Conservation (phyloP, 2,888 invertebrate species). For the Biston betularia region DNA sequence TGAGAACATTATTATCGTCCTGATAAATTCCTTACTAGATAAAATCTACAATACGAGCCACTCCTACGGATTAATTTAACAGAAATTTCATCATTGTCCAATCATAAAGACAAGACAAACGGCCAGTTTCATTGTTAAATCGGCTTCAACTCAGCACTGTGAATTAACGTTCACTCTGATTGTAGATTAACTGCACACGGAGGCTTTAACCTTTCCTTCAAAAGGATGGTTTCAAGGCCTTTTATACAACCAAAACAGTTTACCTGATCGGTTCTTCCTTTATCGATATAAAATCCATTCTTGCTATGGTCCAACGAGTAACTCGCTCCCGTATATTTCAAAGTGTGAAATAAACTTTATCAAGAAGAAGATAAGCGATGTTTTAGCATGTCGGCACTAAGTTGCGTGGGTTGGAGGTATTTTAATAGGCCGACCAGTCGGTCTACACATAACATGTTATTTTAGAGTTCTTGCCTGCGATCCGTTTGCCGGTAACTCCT, state of each 20-base stretch:
- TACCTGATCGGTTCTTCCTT: constrained; percentile 49
- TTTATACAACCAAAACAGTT: constrained; percentile 44
- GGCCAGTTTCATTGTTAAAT: constrained; percentile 23
- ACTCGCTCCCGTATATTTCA: constrained; percentile 41
- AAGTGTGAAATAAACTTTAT: constrained; percentile 45
- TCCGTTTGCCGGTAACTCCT: constrained; percentile 36
- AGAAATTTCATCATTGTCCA: constrained; percentile 27
- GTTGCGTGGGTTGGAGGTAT: constrained; percentile 65
- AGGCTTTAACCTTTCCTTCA: constrained; percentile 26
- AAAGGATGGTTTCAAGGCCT: constrained; percentile 41
- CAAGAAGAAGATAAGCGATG: constrained; percentile 49
- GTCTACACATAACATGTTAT: constrained; percentile 51
- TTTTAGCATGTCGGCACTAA: constrained; percentile 48
- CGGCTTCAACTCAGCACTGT: constrained; percentile 17
- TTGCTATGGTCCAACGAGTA: constrained; percentile 53
- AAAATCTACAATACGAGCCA: constrained; percentile 24
- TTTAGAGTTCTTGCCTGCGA: constrained; percentile 42
- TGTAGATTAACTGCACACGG: constrained; percentile 17
- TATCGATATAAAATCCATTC: constrained; percentile 52
- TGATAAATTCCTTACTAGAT: constrained; percentile 17
- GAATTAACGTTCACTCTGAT: constrained; percentile 27
- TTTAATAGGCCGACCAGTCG: constrained; percentile 65
- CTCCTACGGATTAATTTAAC: constrained; percentile 23
- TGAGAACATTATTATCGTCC: constrained; percentile 15
- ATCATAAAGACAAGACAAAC: constrained; percentile 23